These are phyloP conservation scores for Pheosia gnoma DNA, from an alignment of 2,888 invertebrate species.

Conservation along the genomic window DNA sequence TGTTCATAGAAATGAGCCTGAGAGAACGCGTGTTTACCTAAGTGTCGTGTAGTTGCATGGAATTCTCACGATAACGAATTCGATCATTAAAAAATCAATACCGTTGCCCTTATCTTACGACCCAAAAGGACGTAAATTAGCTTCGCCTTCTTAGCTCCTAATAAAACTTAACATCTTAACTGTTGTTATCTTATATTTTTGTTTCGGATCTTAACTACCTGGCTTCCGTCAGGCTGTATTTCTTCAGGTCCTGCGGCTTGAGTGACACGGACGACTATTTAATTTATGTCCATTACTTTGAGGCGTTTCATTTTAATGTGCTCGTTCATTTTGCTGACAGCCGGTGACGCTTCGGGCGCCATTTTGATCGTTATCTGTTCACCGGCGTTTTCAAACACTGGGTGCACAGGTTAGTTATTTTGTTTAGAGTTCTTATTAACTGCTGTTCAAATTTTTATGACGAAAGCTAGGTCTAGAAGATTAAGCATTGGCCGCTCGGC, in stretches of 20 bases:
- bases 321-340: slow-evolving; percentile 76
- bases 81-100: slow-evolving; percentile 39
- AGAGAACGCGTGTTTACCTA: slow-evolving; percentile 21
- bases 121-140: slow-evolving; percentile 73
- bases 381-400: slow-evolving; percentile 52
- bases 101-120: slow-evolving; percentile 48
- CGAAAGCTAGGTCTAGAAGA: too few relatives aligned
- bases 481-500: too few relatives aligned
- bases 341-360: slow-evolving; percentile 78
- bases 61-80: slow-evolving; percentile 22
- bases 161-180: slow-evolving; percentile 81
- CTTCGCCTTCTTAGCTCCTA: slow-evolving; percentile 74
- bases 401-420: slow-evolving; percentile 55
- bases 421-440: slow-evolving; percentile 45
- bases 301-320: slow-evolving; percentile 77
- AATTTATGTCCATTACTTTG: slow-evolving; percentile 79
- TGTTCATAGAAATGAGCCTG: slow-evolving; percentile 26
- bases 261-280: slow-evolving; percentile 78
- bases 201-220: slow-evolving; percentile 81
- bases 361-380: slow-evolving; percentile 74
- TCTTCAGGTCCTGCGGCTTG: slow-evolving; percentile 68
- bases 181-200: slow-evolving; percentile 78
- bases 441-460: too few relatives aligned
- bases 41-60: slow-evolving; percentile 7
- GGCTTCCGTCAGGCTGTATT: slow-evolving; percentile 77